Evolutionary conservation across 2,888 invertebrate genomes (phyloP), one percentile per base, ranked within the genome.

Genomic region (Argyresthia goedartella): DNA sequence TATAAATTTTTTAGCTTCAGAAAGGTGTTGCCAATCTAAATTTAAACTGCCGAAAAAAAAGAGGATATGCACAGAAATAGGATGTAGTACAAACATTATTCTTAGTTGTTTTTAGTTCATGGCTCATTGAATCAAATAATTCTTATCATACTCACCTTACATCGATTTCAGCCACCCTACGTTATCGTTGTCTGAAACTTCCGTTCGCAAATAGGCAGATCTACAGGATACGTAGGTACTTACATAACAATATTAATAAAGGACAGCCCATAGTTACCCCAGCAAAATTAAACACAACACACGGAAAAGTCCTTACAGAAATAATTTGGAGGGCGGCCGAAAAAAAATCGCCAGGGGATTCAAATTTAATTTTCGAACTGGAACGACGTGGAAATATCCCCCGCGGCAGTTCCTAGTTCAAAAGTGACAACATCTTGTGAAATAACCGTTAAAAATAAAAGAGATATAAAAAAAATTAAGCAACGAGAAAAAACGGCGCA

Each of bases 331-430:
- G 82, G 82, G 81, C 73, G 75, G 77, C 63, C 81, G 81, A 53
- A 81, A 85, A 79, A 54, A 51, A 46, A 45, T 42, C 45, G 69
- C 71, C 68, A 71, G 73, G 84, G 86, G 81, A 79, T 77, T 81
- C 78, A 81, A 86, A 86, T 85, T 86, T 84, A 85, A 86, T 85
- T 85, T 85, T 74, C 74, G 72, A 77, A 76, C 76, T 67, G 72
- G 63, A 81, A 81, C 76, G 75, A 77, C 80, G 78, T 76, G 76
- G n/a, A 76, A 81, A 76, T 70, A 77, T 81, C 73, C 81, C 81
- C 66, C 66, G 74, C 66, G 78, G 78, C 75, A 52, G 65, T 65
- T 71, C 67, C 62, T 75, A 78, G 73, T 81, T 80, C 73, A 71
- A 76, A 69, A 66, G 66, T 65, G 63, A 61, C 63, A 70, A 71